These are phyloP conservation scores for Aleiodes alternator DNA, from an alignment of 2,888 invertebrate genomes.

Conservation along the genomic window DNA sequence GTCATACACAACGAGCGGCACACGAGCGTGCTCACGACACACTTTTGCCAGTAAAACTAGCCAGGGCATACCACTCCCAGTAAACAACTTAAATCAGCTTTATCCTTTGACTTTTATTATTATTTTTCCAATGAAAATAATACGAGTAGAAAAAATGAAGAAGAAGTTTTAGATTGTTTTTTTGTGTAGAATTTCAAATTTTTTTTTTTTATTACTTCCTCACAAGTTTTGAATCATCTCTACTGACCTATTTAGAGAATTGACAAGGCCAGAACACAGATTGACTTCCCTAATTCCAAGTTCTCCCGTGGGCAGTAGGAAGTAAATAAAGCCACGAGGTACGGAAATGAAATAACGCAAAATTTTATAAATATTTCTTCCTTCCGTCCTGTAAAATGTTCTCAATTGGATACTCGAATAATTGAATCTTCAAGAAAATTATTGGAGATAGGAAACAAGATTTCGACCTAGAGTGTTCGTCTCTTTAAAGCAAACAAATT, in stretches of 20 bases:
- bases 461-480: no score
- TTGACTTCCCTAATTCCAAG: no score
- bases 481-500: no score
- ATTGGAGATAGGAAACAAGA: no score
- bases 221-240: no score
- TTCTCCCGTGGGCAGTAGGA: no score
- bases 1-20: constrained; percentile 51
- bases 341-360: no score
- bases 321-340: no score
- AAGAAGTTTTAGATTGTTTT: constrained; percentile 16
- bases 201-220: constrained; percentile 47
- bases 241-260: constrained; percentile 58
- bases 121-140: constrained; percentile 8
- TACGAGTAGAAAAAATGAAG: background rate
- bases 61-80: constrained; percentile 39
- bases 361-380: no score
- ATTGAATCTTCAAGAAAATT: no score
- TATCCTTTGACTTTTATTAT: background rate
- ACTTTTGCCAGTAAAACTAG: constrained; percentile 43
- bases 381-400: no score
- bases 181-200: constrained; percentile 52
- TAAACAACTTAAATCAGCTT: constrained; percentile 27
- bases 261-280: constrained; percentile 55
- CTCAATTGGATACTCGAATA: no score
- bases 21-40: constrained; percentile 47